These are phyloP conservation scores for Drosophila santomea DNA, from an alignment of 1,140 invertebrate species.

Conservation along the genomic window DNA sequence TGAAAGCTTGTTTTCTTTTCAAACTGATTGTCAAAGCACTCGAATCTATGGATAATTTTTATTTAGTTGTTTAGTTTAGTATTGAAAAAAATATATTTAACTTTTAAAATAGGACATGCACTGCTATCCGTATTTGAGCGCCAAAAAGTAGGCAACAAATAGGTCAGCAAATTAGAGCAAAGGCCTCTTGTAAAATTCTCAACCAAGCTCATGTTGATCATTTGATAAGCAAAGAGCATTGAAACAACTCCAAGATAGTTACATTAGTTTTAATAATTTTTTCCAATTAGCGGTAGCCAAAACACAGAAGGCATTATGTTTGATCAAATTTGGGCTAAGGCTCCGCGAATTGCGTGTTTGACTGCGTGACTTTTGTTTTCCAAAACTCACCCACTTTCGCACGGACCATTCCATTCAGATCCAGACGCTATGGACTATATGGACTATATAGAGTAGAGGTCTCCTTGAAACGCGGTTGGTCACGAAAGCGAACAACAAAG, in stretches of 20 bases:
- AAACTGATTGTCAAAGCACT: no score
- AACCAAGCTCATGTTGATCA: no score
- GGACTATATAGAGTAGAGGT: conserved; percentile 12
- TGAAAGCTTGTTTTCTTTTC: no score
- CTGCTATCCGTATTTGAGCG: not conserved
- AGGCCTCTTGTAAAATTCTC: no score
- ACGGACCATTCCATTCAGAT: conserved; percentile 2
- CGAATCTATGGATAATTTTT: no score
- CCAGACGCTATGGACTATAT: conserved; percentile 14
- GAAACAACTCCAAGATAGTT: conserved; percentile 30
- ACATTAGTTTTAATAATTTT: conserved; percentile 60
- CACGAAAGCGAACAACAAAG: conserved; percentile 71
- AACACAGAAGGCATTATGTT: conserved; percentile 60
- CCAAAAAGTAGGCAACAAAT: not conserved
- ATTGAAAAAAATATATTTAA: no score
- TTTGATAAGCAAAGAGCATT: no score
- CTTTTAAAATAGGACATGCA: no score
- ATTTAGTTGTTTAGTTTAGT: no score
- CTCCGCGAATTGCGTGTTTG: conserved; percentile 65
- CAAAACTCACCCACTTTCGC: conserved; percentile 59
- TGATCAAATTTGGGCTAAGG: conserved; percentile 52
- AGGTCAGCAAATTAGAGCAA: not conserved
- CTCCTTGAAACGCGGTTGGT: conserved; percentile 81
- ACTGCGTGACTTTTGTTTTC: conserved; percentile 70
- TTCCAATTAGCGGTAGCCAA: conserved; percentile 53